phyloP scores from a whole-genome alignment of 1,140 invertebrate species.

The Brachionus paranguensis region DNA sequence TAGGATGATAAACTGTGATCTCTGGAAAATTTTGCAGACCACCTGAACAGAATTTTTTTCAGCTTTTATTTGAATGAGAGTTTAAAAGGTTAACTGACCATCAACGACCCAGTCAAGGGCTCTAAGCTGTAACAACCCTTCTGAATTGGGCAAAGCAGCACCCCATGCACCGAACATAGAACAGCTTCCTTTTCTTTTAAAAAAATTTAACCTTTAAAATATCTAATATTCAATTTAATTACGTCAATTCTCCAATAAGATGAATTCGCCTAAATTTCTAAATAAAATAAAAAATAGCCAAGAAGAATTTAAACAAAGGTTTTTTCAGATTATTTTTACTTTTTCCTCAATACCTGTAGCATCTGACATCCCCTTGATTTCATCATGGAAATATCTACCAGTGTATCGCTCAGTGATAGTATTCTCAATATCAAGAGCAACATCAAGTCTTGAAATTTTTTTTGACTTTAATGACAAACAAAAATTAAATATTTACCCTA shows the following conservation, averaged over 20 bases:
- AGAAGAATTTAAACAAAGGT: not conserved
- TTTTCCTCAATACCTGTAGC: constrained; percentile 45
- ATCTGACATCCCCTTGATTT: constrained; percentile 46
- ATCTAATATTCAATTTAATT: not conserved
- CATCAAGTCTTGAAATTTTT: constrained; percentile 43
- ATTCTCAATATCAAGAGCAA: constrained; percentile 46
- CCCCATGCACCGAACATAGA: constrained; percentile 49
- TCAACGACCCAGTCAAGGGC: constrained; percentile 47
- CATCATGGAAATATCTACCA: constrained; percentile 44
- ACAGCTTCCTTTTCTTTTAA: constrained; percentile 45
- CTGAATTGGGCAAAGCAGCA: constrained; percentile 22
- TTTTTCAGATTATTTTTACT: constrained; percentile 35
- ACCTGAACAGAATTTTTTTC: constrained; percentile 39
- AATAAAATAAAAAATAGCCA: constrained; percentile 34
- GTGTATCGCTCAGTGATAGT: constrained; percentile 43
- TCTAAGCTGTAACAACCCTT: constrained; percentile 43
- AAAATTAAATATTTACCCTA: constrained; percentile 43
- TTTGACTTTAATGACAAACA: not conserved
- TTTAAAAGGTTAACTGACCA: not conserved
- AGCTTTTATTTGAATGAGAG: not conserved
- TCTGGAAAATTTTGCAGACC: constrained; percentile 48
- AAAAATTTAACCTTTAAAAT: not conserved
- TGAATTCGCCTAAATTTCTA: constrained; percentile 46
- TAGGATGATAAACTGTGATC: constrained; percentile 47
- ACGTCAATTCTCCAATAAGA: constrained; percentile 46